A percentile compares a stretch with the other conserved stretches of the same genome.
phyloP scores from a whole-genome alignment of 2,113 vertebrate species.

The Rhynchopsitta pachyrhyncha region DNA sequence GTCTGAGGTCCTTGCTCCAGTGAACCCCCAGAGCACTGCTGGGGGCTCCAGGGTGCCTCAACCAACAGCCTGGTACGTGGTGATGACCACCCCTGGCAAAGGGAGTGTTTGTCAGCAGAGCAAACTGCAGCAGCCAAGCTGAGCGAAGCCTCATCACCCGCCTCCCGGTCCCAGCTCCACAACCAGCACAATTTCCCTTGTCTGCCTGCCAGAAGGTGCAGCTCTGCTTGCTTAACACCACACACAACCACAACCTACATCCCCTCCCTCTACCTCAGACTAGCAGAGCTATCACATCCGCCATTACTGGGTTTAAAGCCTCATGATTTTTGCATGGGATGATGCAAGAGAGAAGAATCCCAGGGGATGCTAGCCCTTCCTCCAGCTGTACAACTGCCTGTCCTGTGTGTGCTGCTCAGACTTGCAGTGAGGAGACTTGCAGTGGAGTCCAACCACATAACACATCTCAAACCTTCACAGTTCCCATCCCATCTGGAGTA shows the following conservation, averaged over 20 bases:
- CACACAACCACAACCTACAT: neutral
- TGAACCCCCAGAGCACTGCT: no score
- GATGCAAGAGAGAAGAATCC: neutral
- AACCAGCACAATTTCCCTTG: no score
- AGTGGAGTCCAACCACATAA: fast-evolving
- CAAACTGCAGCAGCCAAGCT: neutral
- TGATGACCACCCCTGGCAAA: neutral
- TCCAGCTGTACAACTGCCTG: neutral
- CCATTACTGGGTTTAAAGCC: neutral
- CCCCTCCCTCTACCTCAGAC: neutral
- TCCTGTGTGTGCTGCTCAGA: fast-evolving
- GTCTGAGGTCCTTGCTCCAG: no score
- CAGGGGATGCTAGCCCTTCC: neutral
- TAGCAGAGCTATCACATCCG: fast-evolving
- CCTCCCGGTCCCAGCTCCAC: neutral
- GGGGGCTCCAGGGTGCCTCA: neutral
- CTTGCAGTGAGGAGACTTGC: neutral
- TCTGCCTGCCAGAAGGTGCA: neutral
- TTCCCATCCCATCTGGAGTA: neutral
- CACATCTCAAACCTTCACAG: neutral
- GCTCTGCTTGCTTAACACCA: neutral
- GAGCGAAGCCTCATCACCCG: neutral
- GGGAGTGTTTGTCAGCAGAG: neutral
- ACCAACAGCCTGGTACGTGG: neutral
- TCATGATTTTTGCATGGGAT: neutral